Evolutionary conservation across 2,797 vertebrate genomes (phyloP).

Genomic region (Sus cebifrons): DNA sequence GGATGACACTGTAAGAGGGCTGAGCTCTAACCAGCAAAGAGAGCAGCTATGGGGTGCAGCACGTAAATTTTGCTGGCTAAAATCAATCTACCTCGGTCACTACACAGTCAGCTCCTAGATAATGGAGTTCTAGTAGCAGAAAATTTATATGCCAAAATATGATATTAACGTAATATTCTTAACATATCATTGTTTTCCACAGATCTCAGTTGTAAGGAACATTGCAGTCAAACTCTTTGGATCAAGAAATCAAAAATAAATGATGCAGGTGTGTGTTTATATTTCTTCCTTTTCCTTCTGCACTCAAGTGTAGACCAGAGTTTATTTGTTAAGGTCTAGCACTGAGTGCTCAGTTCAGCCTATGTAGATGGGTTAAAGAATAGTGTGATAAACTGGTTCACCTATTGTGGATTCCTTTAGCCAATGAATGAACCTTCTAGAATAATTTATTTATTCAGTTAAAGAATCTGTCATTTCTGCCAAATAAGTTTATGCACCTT

Average conservation of each 20-base stretch:
- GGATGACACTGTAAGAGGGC: accelerated
- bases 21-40: background rate
- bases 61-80: background rate
- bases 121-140: background rate
- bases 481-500: constrained; percentile 67
- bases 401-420: background rate
- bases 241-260: background rate
- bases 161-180: background rate
- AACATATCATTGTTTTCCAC: background rate
- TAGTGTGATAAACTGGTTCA: background rate
- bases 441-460: constrained; percentile 75
- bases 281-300: background rate
- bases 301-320: background rate
- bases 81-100: background rate
- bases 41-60: accelerated
- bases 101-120: background rate
- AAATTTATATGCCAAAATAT: background rate
- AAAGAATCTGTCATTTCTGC: constrained; percentile 67
- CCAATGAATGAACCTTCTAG: background rate
- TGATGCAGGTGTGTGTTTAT: background rate
- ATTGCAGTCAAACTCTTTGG: background rate
- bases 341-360: background rate
- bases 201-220: background rate
- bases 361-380: background rate
- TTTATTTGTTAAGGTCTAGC: background rate